Percentiles rank a stretch among this genome's conserved stretches.
Evolutionary conservation across 2,797 vertebrate species (phyloP).

Genomic region (Acrossocheilus wenchowensis): DNA sequence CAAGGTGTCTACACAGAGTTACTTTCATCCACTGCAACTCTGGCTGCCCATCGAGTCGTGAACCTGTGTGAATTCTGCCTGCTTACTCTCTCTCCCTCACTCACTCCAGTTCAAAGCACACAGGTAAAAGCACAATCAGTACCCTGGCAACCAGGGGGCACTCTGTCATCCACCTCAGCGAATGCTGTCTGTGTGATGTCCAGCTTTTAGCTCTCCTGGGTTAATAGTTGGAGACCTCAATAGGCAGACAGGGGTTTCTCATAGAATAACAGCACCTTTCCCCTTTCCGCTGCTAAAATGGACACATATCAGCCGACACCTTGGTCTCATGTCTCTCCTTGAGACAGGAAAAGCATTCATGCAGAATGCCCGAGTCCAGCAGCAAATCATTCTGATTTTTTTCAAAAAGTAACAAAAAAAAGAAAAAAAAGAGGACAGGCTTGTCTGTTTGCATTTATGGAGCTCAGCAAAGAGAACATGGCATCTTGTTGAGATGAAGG

Average conservation of each 20-base stretch:
- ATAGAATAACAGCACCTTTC: constrained; percentile 43
- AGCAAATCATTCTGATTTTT: constrained; percentile 34
- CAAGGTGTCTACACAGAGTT: not conserved
- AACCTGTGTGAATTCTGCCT: constrained; percentile 29
- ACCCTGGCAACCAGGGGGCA: constrained; percentile 42
- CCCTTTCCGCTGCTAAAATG: constrained; percentile 17
- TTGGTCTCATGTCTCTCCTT: constrained; percentile 1
- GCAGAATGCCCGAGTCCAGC: constrained; percentile 32
- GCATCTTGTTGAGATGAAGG: constrained; percentile 18
- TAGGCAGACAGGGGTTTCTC: constrained; percentile 25
- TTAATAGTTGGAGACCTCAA: constrained; percentile 52
- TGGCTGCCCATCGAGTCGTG: not conserved
- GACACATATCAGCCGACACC: constrained; percentile 40
- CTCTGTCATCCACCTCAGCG: constrained; percentile 35
- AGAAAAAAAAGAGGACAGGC: not conserved
- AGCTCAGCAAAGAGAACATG: constrained; percentile 18
- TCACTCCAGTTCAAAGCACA: constrained; percentile 39
- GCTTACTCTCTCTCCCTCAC: constrained; percentile 35
- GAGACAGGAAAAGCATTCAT: constrained; percentile 36
- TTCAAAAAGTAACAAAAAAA: not conserved
- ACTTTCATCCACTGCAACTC: not conserved
- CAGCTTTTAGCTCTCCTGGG: constrained; percentile 46
- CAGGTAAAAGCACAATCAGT: constrained; percentile 52
- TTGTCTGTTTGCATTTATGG: constrained; percentile 29
- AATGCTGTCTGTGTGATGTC: constrained; percentile 46